A percentile compares a stretch with the other conserved stretches of the same genome.
Evolutionary conservation across 2,797 vertebrate genomes (phyloP).

Genomic region (Eutrigla gurnardus): DNA sequence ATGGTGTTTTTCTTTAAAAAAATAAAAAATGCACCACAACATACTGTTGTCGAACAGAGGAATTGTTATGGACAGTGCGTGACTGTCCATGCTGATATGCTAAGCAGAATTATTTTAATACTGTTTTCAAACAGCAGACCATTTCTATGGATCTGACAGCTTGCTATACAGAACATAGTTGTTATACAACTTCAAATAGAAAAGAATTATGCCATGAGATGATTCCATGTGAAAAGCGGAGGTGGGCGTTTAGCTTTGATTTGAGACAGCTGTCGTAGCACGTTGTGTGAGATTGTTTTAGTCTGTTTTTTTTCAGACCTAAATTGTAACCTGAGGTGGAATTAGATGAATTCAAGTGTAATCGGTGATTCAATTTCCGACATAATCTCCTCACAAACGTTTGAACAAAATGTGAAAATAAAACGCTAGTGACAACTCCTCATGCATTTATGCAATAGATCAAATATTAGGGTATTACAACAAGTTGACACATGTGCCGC

Average conservation of each 20-base stretch:
- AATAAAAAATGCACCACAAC: background rate
- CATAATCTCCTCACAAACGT: constrained; percentile 71
- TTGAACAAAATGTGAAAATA: constrained; percentile 71
- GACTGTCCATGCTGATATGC: constrained; percentile 5
- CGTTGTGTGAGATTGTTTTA: constrained; percentile 59
- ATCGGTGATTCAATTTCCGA: constrained; percentile 73
- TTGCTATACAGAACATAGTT: constrained; percentile 34
- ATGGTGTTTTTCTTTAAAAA: background rate
- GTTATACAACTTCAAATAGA: constrained; percentile 47
- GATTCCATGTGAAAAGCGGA: constrained; percentile 54
- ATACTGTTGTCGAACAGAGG: constrained; percentile 6
- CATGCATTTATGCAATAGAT: constrained; percentile 81
- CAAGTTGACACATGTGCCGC: constrained; percentile 74
- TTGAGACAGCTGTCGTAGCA: constrained; percentile 61
- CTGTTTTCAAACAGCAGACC: background rate
- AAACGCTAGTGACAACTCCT: constrained; percentile 68
- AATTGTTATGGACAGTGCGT: constrained; percentile 9
- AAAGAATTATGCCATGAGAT: constrained; percentile 41
- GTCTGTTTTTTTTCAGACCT: constrained; percentile 62
- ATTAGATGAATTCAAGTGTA: constrained; percentile 74
- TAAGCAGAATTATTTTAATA: constrained; percentile 29
- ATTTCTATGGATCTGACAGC: constrained; percentile 34
- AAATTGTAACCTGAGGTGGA: constrained; percentile 78
- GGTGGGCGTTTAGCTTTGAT: constrained; percentile 69
- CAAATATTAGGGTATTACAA: constrained; percentile 79